Percentiles rank a stretch among this genome's conserved stretches.
phyloP scores from a whole-genome alignment of 2,888 invertebrate genomes.

The Amphipoea oculea region DNA sequence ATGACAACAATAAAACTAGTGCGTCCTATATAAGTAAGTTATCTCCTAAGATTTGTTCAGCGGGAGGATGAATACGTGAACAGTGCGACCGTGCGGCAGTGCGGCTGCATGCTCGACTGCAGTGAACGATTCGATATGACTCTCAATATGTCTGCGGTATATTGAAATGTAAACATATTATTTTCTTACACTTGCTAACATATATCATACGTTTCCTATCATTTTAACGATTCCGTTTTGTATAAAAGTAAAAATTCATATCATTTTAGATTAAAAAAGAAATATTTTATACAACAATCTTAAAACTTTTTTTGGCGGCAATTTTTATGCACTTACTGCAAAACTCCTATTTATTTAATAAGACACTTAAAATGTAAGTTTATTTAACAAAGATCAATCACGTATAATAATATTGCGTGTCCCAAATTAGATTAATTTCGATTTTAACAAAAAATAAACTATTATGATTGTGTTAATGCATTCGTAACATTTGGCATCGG shows the following conservation, averaged over 20 bases:
- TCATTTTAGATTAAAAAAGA: constrained; percentile 29
- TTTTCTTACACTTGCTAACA: constrained; percentile 11
- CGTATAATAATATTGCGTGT: constrained; percentile 34
- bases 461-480: constrained; percentile 20
- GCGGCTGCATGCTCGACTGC: constrained; percentile 27
- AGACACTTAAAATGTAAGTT: constrained; percentile 23
- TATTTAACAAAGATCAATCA: constrained; percentile 33
- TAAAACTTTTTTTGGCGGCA: constrained; percentile 37
- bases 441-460: constrained; percentile 35
- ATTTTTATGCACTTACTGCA: constrained; percentile 30
- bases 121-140: constrained; percentile 78
- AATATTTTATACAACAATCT: constrained; percentile 30
- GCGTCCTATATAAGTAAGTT: constrained; percentile 29
- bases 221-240: constrained; percentile 20
- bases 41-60: constrained; percentile 60
- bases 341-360: constrained; percentile 29
- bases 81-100: background rate
- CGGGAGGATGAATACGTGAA: constrained; percentile 20
- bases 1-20: constrained; percentile 56
- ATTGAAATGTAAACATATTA: constrained; percentile 66
- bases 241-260: constrained; percentile 60
- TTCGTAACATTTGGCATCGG: constrained; percentile 57
- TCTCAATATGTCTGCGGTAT: constrained; percentile 79
- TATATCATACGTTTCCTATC: constrained; percentile 8
- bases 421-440: constrained; percentile 19